phyloP scores from a whole-genome alignment of 2,797 vertebrate genomes.

The Petrocephalus sullivani region DNA sequence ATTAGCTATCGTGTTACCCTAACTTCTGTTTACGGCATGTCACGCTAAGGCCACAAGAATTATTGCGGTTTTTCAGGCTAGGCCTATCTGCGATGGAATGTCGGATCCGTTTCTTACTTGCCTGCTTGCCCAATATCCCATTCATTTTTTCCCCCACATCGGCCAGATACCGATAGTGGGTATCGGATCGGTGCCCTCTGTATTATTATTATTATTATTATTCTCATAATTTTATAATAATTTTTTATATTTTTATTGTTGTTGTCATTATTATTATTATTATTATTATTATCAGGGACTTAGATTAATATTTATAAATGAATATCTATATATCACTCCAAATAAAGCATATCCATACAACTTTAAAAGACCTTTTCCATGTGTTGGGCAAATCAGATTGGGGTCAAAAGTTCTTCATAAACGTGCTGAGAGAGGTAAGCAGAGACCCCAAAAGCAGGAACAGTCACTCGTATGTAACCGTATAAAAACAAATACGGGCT shows the following conservation, averaged over 20 bases:
- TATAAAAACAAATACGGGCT: background rate
- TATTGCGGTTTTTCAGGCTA: background rate
- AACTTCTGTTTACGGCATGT: background rate
- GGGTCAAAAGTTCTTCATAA: background rate
- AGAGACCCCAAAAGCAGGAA: background rate
- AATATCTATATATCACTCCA: background rate
- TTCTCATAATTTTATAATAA: too few relatives aligned
- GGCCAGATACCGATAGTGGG: background rate
- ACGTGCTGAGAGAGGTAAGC: background rate
- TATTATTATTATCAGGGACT: background rate
- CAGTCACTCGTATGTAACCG: background rate
- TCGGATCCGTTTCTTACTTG: background rate
- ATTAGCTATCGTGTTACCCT: too few relatives aligned
- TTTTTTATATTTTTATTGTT: too few relatives aligned
- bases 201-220: background rate
- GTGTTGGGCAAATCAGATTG: background rate
- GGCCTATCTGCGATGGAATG: background rate
- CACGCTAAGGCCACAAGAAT: background rate
- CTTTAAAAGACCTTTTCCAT: background rate
- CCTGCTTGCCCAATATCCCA: background rate
- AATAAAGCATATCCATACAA: background rate
- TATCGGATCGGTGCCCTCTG: background rate
- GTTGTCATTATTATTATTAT: background rate
- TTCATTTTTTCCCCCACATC: background rate
- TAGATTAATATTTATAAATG: background rate